phyloP scores from a whole-genome alignment of 2,113 vertebrate genomes.

The Pluvianellus socialis region DNA sequence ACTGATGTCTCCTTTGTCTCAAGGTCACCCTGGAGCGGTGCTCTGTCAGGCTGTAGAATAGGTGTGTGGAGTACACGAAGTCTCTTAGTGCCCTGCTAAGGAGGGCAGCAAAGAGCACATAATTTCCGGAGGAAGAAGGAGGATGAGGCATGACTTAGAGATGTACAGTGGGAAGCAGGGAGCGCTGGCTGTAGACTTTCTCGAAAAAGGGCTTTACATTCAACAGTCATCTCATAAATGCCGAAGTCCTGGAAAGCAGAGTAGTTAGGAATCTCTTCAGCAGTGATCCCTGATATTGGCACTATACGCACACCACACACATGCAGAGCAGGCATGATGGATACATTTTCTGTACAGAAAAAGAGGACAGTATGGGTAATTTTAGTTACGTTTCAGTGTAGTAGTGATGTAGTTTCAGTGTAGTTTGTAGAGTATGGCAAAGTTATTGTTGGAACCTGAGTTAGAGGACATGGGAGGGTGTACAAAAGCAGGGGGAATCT shows the following conservation, averaged over 20 bases:
- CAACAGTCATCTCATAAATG: not conserved
- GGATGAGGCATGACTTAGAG: not conserved
- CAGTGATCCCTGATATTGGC: not conserved
- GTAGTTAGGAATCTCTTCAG: not conserved
- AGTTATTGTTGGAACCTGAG: not conserved
- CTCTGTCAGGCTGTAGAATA: not conserved
- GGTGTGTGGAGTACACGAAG: not conserved
- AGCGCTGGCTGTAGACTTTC: not conserved
- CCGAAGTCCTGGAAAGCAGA: not conserved
- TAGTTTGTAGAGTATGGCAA: not conserved
- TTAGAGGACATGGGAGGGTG: not conserved
- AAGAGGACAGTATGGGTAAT: not conserved
- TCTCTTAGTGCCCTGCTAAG: not conserved
- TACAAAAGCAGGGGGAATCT: not conserved
- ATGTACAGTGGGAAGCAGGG: not conserved
- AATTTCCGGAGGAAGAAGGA: not conserved
- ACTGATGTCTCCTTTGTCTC: not conserved
- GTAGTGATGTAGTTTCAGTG: not conserved
- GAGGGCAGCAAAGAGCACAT: not conserved
- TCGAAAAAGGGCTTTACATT: not conserved
- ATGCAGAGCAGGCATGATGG: not conserved
- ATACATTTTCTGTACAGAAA: not conserved
- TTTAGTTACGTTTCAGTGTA: not conserved
- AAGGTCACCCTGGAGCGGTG: not conserved
- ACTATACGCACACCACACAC: not conserved